Evolutionary conservation across 2,797 vertebrate species (phyloP).

Genomic region (Anomalospiza imberbis): DNA sequence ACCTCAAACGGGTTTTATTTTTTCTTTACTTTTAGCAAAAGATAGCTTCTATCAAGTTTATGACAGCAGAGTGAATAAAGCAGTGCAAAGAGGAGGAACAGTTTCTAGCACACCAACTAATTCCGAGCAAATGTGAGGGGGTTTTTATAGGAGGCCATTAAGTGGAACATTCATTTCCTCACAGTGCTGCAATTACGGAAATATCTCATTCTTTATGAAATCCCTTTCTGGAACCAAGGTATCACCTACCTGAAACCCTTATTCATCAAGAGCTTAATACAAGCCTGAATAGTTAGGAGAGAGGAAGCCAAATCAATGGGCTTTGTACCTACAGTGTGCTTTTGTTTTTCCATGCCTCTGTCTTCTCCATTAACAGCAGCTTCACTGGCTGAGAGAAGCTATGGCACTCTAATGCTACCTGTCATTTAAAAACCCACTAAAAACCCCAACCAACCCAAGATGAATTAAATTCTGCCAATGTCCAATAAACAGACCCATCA

Average conservation of each 20-base stretch:
- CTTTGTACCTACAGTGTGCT: not conserved
- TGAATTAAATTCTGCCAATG: not conserved
- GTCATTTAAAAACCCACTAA: not conserved
- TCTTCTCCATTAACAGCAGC: not conserved
- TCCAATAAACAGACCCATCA: not conserved
- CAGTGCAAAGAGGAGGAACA: not conserved
- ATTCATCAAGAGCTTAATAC: not conserved
- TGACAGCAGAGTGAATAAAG: not conserved
- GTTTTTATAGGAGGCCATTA: not conserved
- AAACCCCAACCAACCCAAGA: not conserved
- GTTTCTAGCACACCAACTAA: not conserved
- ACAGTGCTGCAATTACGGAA: not conserved
- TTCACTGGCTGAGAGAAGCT: not conserved
- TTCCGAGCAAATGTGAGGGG: not conserved
- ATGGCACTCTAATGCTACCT: not conserved
- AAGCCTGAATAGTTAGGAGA: not conserved
- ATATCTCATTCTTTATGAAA: not conserved
- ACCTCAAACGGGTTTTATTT: not conserved
- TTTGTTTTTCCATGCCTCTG: not conserved
- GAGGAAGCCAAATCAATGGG: not conserved
- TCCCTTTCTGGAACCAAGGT: not conserved
- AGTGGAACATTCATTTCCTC: not conserved
- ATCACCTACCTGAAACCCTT: not conserved
- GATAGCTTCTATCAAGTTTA: not conserved
- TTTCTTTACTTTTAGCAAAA: not conserved